Percentiles rank a stretch among this genome's conserved stretches.
phyloP scores from a whole-genome alignment of 2,888 invertebrate genomes.

The Leistus spinibarbis region DNA sequence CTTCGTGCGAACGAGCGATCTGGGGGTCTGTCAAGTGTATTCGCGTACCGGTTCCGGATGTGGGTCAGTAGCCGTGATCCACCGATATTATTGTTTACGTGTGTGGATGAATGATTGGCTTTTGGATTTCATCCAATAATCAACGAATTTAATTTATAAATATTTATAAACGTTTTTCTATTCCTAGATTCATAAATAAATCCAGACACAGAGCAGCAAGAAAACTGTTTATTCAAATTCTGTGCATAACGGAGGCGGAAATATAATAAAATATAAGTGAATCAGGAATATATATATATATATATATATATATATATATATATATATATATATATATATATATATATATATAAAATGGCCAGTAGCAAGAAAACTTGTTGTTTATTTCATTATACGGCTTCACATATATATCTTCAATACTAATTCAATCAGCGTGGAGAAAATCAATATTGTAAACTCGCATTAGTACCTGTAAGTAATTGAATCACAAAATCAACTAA shows the following conservation, averaged over 20 bases:
- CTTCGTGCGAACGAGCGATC: neutral
- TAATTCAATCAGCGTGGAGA: neutral
- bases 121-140: neutral
- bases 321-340: too few relatives aligned
- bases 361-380: too few relatives aligned
- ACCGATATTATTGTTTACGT: neutral
- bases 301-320: too few relatives aligned
- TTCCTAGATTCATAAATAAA: neutral
- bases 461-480: neutral
- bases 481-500: neutral
- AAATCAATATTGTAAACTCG: neutral
- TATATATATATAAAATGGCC: too few relatives aligned
- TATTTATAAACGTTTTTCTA: neutral
- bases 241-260: too few relatives aligned
- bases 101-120: neutral
- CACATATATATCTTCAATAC: neutral
- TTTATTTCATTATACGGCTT: neutral
- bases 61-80: neutral
- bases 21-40: neutral
- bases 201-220: too few relatives aligned
- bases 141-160: neutral
- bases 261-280: too few relatives aligned
- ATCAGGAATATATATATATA: too few relatives aligned
- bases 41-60: neutral
- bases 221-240: too few relatives aligned